These are phyloP conservation scores for Caenorhabditis latens DNA, from an alignment of 1,140 invertebrate species.

Conservation along the genomic window DNA sequence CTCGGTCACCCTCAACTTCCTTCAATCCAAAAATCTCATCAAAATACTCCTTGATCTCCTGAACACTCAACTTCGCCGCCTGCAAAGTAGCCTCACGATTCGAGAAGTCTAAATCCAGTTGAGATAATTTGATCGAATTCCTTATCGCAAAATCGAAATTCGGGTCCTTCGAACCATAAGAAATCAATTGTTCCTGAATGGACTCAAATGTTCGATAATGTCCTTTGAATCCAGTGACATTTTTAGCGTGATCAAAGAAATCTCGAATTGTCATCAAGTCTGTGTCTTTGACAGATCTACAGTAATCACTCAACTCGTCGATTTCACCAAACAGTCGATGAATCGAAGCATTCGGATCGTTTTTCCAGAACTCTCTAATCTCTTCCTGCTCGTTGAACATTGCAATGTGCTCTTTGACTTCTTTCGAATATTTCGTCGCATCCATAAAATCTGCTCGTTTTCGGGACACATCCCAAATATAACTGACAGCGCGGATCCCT, in stretches of 20 bases:
- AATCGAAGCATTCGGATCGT: background rate
- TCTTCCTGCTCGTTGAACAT: background rate
- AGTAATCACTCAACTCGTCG: background rate
- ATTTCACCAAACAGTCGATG: background rate
- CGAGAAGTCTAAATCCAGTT: background rate
- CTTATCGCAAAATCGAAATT: background rate
- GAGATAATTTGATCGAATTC: background rate
- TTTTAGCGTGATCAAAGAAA: background rate
- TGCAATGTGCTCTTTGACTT: background rate
- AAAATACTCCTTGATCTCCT: constrained; percentile 2
- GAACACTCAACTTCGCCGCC: background rate
- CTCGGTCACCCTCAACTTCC: too few species aligned
- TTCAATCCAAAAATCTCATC: constrained; percentile 19
- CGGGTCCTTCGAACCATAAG: background rate
- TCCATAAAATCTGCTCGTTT: background rate
- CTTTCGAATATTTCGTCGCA: background rate
- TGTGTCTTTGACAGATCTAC: background rate
- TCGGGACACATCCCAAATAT: too few species aligned
- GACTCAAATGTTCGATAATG: background rate
- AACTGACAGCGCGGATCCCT: too few species aligned
- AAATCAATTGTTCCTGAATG: background rate
- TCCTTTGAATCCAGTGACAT: background rate
- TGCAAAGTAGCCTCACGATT: background rate
- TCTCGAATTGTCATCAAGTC: background rate
- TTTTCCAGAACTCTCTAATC: background rate